Base-by-base conservation (phyloP, 2,888 invertebrate genomes). In the Chrysopilus asiliformis region DNA sequence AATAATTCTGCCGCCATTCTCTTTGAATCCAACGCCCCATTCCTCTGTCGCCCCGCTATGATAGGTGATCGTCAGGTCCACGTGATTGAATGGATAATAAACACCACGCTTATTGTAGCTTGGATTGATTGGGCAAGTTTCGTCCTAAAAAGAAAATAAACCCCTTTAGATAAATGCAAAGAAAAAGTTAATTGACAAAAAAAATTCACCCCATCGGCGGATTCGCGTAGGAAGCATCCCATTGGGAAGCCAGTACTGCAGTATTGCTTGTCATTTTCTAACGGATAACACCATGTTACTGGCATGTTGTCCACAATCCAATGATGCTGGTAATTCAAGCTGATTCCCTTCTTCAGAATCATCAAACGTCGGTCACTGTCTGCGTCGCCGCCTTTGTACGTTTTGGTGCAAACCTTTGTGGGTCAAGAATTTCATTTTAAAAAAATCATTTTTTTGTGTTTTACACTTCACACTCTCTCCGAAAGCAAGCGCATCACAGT, bases 291-390 rank as follows among this genome's bases (percentile, higher is more conserved):
- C 84, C 90, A 95, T 0, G 97, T 95, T 2, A 98, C 86, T 0
- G 98, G 98, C 95, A 98, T 95, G 59, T 98, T 98, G 65, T 98
- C 98, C 43, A 89, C 73, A 51, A 90, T 89, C 97, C 97, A 98
- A 62, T 98, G 97, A 64, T 98, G 97, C 53, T 95, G 90, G 62
- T 98, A 98, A 61, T 95, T 95, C 36, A 93, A 68, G 41, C 81
- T 80, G 70, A 94, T 90, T 41, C 93, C 95, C 66, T 85, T 84
- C 58, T 85, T 83, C 40, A 98, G 67, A 12, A 83, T 74, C 51
- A 82, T 79, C 50, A 98, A 63, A 49, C 79, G 79, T 43, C 76
- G 74, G 29, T 71, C 69, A 32, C 77, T 70, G 9, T 74, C 73
- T 1, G 70, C 58, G 46, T 76, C 71, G 0, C 73, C 74, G 1